Percentiles rank a stretch among this genome's conserved stretches.
phyloP scores from a whole-genome alignment of 23 tunicate species.

The Aplidium turbinatum region DNA sequence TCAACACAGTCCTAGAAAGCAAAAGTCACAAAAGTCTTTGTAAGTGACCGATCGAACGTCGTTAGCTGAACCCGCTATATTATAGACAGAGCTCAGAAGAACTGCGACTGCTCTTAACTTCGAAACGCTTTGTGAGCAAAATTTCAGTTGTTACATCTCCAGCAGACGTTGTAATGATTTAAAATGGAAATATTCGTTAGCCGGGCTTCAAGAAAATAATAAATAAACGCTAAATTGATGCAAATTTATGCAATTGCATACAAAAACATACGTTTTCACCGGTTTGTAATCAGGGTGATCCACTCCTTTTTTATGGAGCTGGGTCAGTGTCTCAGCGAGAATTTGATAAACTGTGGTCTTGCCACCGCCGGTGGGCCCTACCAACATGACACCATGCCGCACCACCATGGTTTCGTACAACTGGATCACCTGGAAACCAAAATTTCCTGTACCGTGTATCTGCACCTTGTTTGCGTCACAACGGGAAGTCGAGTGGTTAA shows the following conservation, averaged over 20 bases:
- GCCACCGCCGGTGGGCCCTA: constrained; percentile 99
- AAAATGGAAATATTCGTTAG: no score
- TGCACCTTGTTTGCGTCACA: no score
- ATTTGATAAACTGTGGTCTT: constrained; percentile 85
- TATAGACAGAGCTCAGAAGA: no score
- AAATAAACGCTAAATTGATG: neutral
- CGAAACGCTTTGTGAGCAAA: no score
- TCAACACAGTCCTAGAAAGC: constrained; percentile 68
- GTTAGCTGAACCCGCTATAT: no score
- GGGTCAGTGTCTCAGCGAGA: constrained; percentile 69
- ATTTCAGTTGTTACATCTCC: no score
- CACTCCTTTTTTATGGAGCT: constrained; percentile 67
- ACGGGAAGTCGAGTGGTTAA: no score
- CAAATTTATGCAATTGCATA: neutral
- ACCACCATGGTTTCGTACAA: constrained; percentile 99
- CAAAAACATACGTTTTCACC: constrained; percentile 67
- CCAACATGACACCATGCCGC: constrained; percentile 99
- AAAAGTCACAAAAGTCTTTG: no score
- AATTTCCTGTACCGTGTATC: no score
- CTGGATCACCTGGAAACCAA: constrained; percentile 87
- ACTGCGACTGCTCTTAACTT: no score
- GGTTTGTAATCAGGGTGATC: constrained; percentile 86
- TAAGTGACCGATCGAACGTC: no score
- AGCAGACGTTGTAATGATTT: neutral
- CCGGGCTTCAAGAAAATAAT: neutral